phyloP scores from a whole-genome alignment of 2,888 invertebrate genomes.

The Subacronicta megacephala region DNA sequence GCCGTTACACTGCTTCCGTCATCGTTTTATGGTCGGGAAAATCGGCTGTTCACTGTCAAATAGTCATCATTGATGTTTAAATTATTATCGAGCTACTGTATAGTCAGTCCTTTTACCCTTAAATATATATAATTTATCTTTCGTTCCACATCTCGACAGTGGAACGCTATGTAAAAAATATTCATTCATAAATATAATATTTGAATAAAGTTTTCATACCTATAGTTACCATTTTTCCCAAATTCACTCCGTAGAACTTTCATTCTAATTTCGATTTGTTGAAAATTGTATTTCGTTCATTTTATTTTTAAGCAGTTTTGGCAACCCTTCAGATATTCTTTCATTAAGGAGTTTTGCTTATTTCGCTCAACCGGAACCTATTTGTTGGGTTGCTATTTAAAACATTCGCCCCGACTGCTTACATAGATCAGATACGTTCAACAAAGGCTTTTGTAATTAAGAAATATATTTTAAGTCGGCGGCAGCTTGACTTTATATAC shows the following conservation, averaged over 20 bases:
- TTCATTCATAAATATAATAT: too few relatives aligned
- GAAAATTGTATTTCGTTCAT: conserved; percentile 5
- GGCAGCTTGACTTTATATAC: conserved; percentile 88
- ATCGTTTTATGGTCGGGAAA: conserved; percentile 66
- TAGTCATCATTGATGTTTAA: conserved; percentile 23
- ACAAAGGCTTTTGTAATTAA: conserved; percentile 90
- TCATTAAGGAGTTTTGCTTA: conserved; percentile 85
- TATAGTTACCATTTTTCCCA: background rate
- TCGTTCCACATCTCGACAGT: too few relatives aligned
- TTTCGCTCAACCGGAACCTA: conserved; percentile 85
- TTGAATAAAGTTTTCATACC: too few relatives aligned
- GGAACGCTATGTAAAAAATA: too few relatives aligned
- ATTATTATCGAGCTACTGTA: conserved; percentile 20
- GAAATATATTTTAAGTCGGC: conserved; percentile 89
- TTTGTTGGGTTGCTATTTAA: conserved; percentile 88
- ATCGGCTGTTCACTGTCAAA: conserved; percentile 56
- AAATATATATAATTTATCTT: background rate
- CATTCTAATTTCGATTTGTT: background rate
- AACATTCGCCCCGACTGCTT: conserved; percentile 88
- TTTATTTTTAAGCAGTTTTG: conserved; percentile 26
- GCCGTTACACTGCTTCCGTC: conserved; percentile 80
- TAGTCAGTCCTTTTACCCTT: background rate
- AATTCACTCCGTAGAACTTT: background rate
- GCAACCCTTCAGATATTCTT: conserved; percentile 78
- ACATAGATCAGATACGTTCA: conserved; percentile 90